A percentile compares a stretch with the other conserved stretches of the same genome.
Evolutionary conservation across 2,888 invertebrate genomes (phyloP).

Genomic region (Drosophila diplacantha): DNA sequence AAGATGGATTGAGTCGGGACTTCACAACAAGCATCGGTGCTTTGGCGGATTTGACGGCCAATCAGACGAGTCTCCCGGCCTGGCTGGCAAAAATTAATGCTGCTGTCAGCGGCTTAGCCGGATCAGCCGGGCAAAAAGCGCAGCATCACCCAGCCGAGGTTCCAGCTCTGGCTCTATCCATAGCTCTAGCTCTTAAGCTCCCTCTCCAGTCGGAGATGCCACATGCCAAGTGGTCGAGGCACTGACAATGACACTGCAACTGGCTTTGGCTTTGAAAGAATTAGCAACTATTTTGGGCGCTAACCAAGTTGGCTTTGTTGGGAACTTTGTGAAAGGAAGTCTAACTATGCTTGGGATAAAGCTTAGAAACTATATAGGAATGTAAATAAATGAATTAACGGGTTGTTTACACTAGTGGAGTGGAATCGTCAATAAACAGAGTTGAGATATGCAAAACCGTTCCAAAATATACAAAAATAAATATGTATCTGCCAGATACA

Average conservation of each 20-base stretch:
- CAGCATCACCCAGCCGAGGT: conserved; percentile 5
- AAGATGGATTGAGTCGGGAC: conserved; percentile 58
- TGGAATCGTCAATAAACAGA: neutral
- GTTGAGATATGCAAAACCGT: neutral
- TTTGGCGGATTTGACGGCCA: conserved; percentile 38
- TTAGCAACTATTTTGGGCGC: neutral
- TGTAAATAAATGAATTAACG: neutral
- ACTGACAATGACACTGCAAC: conserved; percentile 19
- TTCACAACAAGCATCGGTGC: conserved; percentile 53
- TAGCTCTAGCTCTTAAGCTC: neutral
- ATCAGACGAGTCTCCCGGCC: conserved; percentile 32
- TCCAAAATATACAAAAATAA: too few species aligned
- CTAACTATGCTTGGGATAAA: too few species aligned
- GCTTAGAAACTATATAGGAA: too few species aligned
- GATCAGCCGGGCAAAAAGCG: conserved; percentile 24
- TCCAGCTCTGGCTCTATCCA: neutral
- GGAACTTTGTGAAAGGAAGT: neutral
- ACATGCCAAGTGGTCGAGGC: conserved; percentile 26
- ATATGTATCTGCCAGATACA: neutral
- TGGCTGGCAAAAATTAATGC: conserved; percentile 59
- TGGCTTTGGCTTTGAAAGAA: neutral
- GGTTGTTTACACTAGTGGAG: too few species aligned
- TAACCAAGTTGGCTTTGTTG: neutral
- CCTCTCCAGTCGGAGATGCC: conserved; percentile 15
- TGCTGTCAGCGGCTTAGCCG: conserved; percentile 52